These are phyloP conservation scores for Thunnus thynnus DNA, from an alignment of 2,113 vertebrate species.

Conservation along the genomic window DNA sequence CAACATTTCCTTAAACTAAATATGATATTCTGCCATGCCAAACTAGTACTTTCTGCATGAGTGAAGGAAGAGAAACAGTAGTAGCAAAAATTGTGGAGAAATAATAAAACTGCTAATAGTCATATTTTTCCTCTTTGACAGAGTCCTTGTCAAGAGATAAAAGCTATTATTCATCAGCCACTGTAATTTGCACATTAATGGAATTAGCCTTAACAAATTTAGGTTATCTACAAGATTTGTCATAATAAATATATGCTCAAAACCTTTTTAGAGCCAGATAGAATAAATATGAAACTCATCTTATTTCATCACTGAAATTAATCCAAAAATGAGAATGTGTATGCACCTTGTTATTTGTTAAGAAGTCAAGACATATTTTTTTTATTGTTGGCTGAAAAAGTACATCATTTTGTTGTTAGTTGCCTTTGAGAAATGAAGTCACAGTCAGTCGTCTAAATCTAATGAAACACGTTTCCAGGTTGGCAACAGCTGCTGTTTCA, in stretches of 20 bases:
- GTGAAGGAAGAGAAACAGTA: background rate
- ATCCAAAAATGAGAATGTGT: slow-evolving; percentile 19
- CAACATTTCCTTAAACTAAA: slow-evolving; percentile 27
- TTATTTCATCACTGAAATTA: slow-evolving; percentile 21
- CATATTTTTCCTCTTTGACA: slow-evolving; percentile 13
- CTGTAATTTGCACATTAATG: slow-evolving; percentile 63
- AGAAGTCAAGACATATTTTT: slow-evolving; percentile 24
- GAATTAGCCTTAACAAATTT: slow-evolving; percentile 53
- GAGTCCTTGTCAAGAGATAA: slow-evolving; percentile 50
- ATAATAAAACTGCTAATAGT: background rate
- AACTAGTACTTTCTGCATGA: slow-evolving; percentile 4
- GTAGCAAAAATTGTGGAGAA: background rate
- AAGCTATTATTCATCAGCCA: slow-evolving; percentile 51
- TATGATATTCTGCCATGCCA: slow-evolving; percentile 19
- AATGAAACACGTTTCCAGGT: background rate
- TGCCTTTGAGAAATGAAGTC: slow-evolving; percentile 14
- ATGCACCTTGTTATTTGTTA: slow-evolving; percentile 1
- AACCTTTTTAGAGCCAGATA: slow-evolving; percentile 20
- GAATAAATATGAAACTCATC: slow-evolving; percentile 42
- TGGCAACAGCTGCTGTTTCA: background rate
- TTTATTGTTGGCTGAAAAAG: background rate
- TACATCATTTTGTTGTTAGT: background rate
- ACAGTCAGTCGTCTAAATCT: slow-evolving; percentile 1
- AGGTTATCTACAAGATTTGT: slow-evolving; percentile 52
- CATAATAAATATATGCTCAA: slow-evolving; percentile 41